Percentiles rank a stretch among this genome's conserved stretches.
Evolutionary conservation across 2,797 vertebrate species (phyloP).

Genomic region (Sarcophilus harrisii): DNA sequence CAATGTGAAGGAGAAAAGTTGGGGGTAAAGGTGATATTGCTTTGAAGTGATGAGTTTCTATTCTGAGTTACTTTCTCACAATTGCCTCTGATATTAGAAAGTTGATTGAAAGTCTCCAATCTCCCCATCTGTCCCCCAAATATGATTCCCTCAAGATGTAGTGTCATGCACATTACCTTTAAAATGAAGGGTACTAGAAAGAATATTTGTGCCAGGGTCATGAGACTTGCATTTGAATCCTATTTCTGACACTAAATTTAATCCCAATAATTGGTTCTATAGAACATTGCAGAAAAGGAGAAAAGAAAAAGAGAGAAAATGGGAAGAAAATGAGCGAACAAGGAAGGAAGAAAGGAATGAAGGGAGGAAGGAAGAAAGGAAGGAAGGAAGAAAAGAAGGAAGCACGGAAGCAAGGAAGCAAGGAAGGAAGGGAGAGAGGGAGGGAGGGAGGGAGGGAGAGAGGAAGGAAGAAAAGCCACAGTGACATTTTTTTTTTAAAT

Average conservation of each 20-base stretch:
- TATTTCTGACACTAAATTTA: not conserved
- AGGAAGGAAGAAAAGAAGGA: too few species aligned
- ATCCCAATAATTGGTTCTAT: not conserved
- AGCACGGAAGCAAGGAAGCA: too few species aligned
- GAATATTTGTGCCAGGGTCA: not conserved
- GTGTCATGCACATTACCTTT: not conserved
- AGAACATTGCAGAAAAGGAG: not conserved
- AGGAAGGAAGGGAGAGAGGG: too few species aligned
- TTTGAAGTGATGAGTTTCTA: not conserved
- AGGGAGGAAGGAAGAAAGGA: too few species aligned
- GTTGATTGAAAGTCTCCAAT: not conserved
- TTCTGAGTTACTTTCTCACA: not conserved
- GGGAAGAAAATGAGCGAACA: not conserved
- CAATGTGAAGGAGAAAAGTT: not conserved
- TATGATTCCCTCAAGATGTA: constrained; percentile 24
- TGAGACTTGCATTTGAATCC: constrained; percentile 10
- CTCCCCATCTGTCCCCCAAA: constrained; percentile 6
- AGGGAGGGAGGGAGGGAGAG: not conserved
- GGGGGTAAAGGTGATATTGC: not conserved
- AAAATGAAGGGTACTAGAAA: not conserved
- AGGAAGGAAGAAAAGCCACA: not conserved
- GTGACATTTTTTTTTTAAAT: not conserved
- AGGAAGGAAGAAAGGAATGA: too few species aligned
- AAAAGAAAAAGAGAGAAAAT: not conserved
- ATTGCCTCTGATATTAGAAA: constrained; percentile 34